Conservation (phyloP, 2,113 vertebrate genomes). For the Ramphastos sulfuratus region DNA sequence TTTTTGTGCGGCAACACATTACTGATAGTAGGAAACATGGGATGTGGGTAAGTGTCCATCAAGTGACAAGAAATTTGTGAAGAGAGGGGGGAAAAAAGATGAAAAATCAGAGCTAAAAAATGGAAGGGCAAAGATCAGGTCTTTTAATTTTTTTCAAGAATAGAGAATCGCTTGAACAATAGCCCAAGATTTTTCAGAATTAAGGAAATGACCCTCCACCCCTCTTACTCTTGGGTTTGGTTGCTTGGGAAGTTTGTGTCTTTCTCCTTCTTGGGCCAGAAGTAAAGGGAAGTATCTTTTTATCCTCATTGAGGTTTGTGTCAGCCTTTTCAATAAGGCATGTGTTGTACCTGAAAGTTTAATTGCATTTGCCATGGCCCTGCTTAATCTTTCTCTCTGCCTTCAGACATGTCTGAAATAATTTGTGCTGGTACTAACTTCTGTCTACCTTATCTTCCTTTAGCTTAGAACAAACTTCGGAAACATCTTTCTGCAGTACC, state of each 20-base stretch:
- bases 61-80: not conserved
- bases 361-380: not conserved
- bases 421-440: not conserved
- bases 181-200: not conserved
- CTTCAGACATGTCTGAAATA: not conserved
- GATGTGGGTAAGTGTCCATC: not conserved
- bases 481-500: not conserved
- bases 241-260: too few species aligned
- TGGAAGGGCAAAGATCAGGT: not conserved
- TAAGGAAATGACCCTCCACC: not conserved
- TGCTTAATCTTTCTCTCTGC: not conserved
- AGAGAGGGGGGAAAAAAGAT: not conserved
- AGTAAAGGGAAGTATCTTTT: not conserved
- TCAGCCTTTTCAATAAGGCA: not conserved
- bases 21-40: not conserved
- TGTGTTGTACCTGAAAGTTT: not conserved
- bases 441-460: not conserved
- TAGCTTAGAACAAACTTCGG: not conserved
- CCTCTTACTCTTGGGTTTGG: fast-evolving
- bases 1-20: not conserved
- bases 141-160: not conserved
- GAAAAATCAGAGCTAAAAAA: not conserved
- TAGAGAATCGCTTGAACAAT: not conserved
- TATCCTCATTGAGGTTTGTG: not conserved
- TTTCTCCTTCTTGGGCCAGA: not conserved